Percentiles rank a stretch among this genome's conserved stretches.
Conservation (phyloP, 1,140 invertebrate genomes). For the Drosophila ananassae region DNA sequence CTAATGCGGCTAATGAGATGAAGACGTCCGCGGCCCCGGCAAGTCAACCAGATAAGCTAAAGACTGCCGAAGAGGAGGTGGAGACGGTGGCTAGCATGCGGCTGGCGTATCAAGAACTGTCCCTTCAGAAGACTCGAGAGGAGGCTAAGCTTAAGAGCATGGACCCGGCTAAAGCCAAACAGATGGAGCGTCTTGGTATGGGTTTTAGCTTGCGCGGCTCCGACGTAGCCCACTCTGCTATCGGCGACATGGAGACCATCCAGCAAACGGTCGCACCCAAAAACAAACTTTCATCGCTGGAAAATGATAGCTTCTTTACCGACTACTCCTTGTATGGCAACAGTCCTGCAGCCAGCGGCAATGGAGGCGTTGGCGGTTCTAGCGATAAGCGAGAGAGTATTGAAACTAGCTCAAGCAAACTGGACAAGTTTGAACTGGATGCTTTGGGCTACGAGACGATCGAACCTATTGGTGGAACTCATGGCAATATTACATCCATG, state of each 20-base stretch:
- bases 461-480: constrained; percentile 73
- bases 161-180: constrained; percentile 94
- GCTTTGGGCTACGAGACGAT: constrained; percentile 82
- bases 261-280: constrained; percentile 88
- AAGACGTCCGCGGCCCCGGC: constrained; percentile 84
- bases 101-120: constrained; percentile 95
- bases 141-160: constrained; percentile 90
- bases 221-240: constrained; percentile 95
- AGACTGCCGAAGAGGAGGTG: constrained; percentile 85
- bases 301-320: constrained; percentile 83
- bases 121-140: constrained; percentile 90
- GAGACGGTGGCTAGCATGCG: constrained; percentile 90
- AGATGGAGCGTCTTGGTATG: constrained; percentile 97
- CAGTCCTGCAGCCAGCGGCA: constrained; percentile 11
- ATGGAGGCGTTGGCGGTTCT: constrained; percentile 13
- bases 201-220: constrained; percentile 84
- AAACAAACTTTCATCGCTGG: constrained; percentile 48
- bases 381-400: constrained; percentile 57
- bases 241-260: constrained; percentile 96
- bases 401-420: constrained; percentile 41
- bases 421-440: constrained; percentile 76
- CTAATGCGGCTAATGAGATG: constrained; percentile 90
- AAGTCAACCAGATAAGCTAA: constrained; percentile 75
- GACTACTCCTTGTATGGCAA: constrained; percentile 81
- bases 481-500: constrained; percentile 82